These are phyloP conservation scores for Scolanthus callimorphus DNA, from an alignment of 92 coral and sea anemone species.

Conservation along the genomic window DNA sequence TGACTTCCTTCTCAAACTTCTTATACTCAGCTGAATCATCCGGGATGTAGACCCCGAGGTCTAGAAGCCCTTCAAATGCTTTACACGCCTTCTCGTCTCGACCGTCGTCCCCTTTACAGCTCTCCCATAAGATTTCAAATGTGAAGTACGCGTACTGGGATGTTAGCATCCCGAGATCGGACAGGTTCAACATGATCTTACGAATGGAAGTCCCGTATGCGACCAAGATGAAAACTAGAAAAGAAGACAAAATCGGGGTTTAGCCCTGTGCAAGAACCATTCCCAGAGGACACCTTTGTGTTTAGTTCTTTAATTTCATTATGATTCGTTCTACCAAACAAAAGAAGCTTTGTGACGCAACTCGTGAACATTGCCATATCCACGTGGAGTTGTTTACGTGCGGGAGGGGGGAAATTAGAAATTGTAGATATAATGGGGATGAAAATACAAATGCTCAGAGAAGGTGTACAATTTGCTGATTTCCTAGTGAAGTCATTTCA, in stretches of 20 bases:
- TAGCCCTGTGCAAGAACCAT: too few relatives aligned
- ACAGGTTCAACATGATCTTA: slow-evolving; percentile 50
- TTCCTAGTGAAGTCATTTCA: too few relatives aligned
- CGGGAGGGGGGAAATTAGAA: too few relatives aligned
- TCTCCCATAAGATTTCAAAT: slow-evolving; percentile 36
- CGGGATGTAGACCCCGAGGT: slow-evolving; percentile 65
- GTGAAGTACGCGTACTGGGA: slow-evolving; percentile 56
- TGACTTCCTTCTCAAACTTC: slow-evolving; percentile 51
- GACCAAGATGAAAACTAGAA: slow-evolving; percentile 50
- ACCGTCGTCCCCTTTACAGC: slow-evolving; percentile 44
- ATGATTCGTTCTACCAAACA: too few relatives aligned
- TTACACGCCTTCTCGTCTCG: slow-evolving; percentile 61
- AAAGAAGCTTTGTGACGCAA: too few relatives aligned
- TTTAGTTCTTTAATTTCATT: too few relatives aligned
- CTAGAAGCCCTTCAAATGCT: slow-evolving; percentile 74
- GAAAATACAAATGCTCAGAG: too few relatives aligned
- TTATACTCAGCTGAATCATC: slow-evolving; percentile 34
- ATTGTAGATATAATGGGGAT: too few relatives aligned
- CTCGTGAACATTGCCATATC: too few relatives aligned
- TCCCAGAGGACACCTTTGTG: too few relatives aligned
- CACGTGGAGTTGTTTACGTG: too few relatives aligned
- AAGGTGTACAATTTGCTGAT: too few relatives aligned
- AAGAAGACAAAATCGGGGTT: not conserved
- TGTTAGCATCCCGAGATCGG: slow-evolving; percentile 59
- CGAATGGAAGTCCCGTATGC: slow-evolving; percentile 65